phyloP scores from a whole-genome alignment of 2,113 vertebrate species.

The Genyomyrus donnyi region DNA sequence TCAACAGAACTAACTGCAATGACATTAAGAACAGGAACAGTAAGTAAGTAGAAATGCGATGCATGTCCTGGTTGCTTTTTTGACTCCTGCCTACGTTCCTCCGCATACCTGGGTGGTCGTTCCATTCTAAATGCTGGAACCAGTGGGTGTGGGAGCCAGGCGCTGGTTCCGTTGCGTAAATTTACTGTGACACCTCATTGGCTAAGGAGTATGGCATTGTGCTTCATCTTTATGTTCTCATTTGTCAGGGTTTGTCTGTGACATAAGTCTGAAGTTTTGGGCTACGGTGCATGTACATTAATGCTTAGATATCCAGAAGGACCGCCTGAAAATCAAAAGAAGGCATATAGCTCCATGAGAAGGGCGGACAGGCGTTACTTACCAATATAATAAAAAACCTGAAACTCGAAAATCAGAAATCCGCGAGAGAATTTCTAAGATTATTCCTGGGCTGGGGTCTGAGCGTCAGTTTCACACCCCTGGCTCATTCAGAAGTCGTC shows the following conservation, averaged over 20 bases:
- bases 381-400: not conserved
- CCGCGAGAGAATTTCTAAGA: not conserved
- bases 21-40: not conserved
- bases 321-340: not conserved
- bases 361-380: not conserved
- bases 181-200: not conserved
- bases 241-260: not conserved
- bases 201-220: not conserved
- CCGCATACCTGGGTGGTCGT: not conserved
- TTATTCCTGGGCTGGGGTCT: not conserved
- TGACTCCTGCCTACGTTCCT: not conserved
- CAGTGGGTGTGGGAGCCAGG: not conserved
- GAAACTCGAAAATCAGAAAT: not conserved
- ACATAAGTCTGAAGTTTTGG: not conserved
- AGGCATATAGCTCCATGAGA: not conserved
- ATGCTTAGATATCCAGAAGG: not conserved
- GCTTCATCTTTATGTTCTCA: not conserved
- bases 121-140: not conserved
- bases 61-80: not conserved
- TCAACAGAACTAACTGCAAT: constrained; percentile 2
- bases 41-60: not conserved
- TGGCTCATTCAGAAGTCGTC: not conserved
- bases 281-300: not conserved
- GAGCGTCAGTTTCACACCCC: not conserved
- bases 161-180: not conserved